These are phyloP conservation scores for Argyrosomus regius DNA, from an alignment of 2,797 vertebrate species.

Conservation along the genomic window DNA sequence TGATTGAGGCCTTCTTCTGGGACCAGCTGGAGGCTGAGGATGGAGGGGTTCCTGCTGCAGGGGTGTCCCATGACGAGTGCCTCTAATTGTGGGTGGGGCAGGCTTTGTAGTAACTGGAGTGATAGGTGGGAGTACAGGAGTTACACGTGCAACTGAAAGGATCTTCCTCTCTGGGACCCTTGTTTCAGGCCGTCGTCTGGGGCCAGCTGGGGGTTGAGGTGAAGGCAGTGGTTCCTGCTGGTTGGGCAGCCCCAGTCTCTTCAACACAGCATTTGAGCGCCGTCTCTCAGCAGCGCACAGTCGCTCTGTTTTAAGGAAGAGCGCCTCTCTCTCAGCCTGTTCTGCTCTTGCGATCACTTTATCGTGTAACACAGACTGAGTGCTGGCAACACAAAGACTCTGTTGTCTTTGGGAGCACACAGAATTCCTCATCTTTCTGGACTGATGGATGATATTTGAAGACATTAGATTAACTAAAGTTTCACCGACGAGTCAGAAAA, in stretches of 20 bases:
- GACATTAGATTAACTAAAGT: background rate
- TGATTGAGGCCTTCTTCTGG: too few relatives aligned
- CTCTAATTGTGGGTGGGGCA: too few relatives aligned
- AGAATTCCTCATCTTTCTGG: too few relatives aligned
- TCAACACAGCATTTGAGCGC: background rate
- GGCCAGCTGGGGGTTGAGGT: background rate
- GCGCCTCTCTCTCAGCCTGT: background rate
- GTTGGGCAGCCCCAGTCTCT: background rate
- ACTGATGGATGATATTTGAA: too few relatives aligned
- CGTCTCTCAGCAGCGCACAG: background rate
- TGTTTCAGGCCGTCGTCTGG: background rate
- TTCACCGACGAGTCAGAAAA: too few relatives aligned
- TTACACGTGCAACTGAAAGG: too few relatives aligned
- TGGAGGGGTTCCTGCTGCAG: too few relatives aligned
- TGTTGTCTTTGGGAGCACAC: background rate
- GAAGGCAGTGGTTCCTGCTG: background rate
- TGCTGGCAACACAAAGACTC: background rate
- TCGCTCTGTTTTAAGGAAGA: background rate
- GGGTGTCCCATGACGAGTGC: too few relatives aligned
- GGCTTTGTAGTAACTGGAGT: too few relatives aligned
- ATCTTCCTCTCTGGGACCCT: too few relatives aligned
- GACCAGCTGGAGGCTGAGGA: too few relatives aligned
- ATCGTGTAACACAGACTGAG: background rate
- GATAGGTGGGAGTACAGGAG: too few relatives aligned
- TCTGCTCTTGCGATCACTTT: background rate